Percentiles rank a stretch among this genome's conserved stretches.
Conservation (phyloP, 2,797 vertebrate genomes). For the Gallinago solitaria region DNA sequence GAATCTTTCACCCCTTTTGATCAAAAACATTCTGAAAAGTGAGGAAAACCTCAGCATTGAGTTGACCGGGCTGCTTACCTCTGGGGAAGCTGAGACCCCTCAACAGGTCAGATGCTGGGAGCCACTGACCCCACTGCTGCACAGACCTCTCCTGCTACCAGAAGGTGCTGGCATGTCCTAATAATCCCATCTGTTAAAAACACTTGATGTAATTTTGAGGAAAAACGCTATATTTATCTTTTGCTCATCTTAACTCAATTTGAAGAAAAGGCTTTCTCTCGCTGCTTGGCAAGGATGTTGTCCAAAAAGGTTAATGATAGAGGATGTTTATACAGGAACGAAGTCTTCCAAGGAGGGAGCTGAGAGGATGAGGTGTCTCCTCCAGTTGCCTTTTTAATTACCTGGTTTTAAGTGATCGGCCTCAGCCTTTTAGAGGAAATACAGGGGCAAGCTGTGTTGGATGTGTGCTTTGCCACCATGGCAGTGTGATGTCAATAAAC, state of each 20-base stretch:
- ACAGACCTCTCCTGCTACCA: not conserved
- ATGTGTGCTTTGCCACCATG: not conserved
- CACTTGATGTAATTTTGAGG: not conserved
- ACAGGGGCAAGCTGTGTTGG: not conserved
- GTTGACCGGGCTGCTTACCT: not conserved
- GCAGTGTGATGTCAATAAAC: not conserved
- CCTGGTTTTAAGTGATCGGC: not conserved
- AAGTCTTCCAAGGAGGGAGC: not conserved
- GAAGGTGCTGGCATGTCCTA: not conserved
- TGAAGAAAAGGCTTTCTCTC: not conserved
- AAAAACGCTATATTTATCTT: constrained; percentile 15
- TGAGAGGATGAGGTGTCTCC: not conserved
- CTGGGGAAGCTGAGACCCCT: not conserved
- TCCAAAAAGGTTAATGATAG: not conserved
- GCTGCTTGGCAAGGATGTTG: not conserved
- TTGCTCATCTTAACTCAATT: not conserved
- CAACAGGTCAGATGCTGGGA: not conserved
- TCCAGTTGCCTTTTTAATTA: not conserved
- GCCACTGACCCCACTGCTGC: not conserved
- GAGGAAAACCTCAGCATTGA: not conserved
- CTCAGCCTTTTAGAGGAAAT: not conserved
- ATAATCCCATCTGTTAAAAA: not conserved
- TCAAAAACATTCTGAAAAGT: not conserved
- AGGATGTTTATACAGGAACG: not conserved
- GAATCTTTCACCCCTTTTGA: not conserved